Conservation (phyloP, 2,113 vertebrate species). For the Laticauda colubrina region DNA sequence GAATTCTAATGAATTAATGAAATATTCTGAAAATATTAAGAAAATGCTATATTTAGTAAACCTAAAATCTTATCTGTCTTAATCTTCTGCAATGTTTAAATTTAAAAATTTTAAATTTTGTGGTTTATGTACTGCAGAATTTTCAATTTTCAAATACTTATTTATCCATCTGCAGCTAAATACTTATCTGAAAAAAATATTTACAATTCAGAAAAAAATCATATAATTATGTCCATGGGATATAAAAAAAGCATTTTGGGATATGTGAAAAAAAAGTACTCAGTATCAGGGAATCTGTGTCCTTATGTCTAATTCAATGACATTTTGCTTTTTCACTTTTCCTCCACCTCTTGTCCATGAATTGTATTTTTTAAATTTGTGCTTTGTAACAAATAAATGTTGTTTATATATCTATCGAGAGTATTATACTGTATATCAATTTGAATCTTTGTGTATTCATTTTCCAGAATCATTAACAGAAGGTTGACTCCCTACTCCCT, state of each 20-base stretch:
- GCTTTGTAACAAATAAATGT: background rate
- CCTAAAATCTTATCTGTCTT: background rate
- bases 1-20: background rate
- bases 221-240: background rate
- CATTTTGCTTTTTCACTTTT: background rate
- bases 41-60: background rate
- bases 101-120: background rate
- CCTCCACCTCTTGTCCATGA: background rate
- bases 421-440: background rate
- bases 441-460: background rate
- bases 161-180: background rate
- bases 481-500: background rate
- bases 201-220: background rate
- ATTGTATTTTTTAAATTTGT: background rate
- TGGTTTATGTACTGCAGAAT: background rate
- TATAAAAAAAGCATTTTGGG: background rate
- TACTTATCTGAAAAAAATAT: background rate
- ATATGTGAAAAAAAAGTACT: background rate
- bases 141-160: background rate
- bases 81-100: background rate
- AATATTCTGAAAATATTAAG: constrained; percentile 7
- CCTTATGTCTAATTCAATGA: background rate
- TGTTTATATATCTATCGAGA: background rate
- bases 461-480: background rate
- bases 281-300: background rate